These are phyloP conservation scores for Hippocampus comes DNA, from an alignment of 2,113 vertebrate genomes.

Conservation along the genomic window DNA sequence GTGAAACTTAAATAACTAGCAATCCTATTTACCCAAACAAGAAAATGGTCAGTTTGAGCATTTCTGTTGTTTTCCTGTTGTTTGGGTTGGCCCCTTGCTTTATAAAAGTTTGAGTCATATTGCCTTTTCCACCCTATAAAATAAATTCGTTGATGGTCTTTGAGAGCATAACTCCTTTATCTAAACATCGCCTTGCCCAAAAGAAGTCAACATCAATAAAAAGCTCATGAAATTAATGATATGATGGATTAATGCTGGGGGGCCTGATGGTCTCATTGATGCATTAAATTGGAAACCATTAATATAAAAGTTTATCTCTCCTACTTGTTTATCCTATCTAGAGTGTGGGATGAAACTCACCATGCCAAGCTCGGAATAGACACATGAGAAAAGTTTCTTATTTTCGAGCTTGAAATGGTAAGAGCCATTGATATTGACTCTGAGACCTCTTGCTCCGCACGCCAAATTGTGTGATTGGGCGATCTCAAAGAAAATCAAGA, in stretches of 20 bases:
- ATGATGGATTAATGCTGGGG: neutral
- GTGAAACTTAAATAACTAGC: neutral
- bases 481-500: slow-evolving; percentile 51
- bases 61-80: neutral
- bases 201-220: slow-evolving; percentile 14
- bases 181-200: neutral
- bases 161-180: neutral
- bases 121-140: neutral
- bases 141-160: neutral
- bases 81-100: neutral
- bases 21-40: neutral
- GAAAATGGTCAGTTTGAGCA: neutral
- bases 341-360: neutral
- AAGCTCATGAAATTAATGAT: slow-evolving; percentile 6
- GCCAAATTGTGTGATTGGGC: slow-evolving; percentile 31
- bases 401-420: slow-evolving; percentile 24
- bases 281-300: slow-evolving; percentile 2
- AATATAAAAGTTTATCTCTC: neutral
- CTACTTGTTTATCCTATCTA: neutral
- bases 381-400: neutral
- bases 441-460: slow-evolving; percentile 18
- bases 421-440: slow-evolving; percentile 36
- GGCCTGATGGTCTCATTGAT: neutral
- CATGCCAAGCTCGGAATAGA: neutral
- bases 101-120: neutral